Conservation (phyloP, 2,797 vertebrate genomes). For the Melanotaenia parkinsoni region DNA sequence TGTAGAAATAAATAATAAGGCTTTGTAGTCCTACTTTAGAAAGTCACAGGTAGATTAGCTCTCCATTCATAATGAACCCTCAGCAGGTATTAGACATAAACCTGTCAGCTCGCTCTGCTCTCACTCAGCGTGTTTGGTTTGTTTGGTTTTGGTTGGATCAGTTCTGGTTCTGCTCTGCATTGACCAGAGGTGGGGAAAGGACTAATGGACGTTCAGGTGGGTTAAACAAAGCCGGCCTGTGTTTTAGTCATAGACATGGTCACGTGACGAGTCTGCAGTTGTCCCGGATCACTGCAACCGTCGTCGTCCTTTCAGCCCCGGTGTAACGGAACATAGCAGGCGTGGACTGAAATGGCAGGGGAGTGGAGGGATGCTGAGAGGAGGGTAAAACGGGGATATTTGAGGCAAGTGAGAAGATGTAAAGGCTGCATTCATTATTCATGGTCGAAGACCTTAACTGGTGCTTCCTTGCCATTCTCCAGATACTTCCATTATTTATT, state of each 20-base stretch:
- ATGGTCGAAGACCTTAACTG: slow-evolving; percentile 35
- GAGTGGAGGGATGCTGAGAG: slow-evolving; percentile 6
- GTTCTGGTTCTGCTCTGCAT: slow-evolving; percentile 59
- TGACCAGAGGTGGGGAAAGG: neutral
- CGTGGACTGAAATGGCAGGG: slow-evolving; percentile 4
- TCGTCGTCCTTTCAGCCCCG: neutral
- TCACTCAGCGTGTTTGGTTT: slow-evolving; percentile 31
- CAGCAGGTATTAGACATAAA: too few relatives aligned
- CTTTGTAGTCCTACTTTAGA: too few relatives aligned
- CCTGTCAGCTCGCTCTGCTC: neutral
- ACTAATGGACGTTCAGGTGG: neutral
- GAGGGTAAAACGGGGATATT: slow-evolving; percentile 3
- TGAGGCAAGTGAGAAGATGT: slow-evolving; percentile 18
- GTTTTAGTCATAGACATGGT: neutral
- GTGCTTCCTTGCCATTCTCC: slow-evolving; percentile 21
- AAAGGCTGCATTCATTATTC: slow-evolving; percentile 66
- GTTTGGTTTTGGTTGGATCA: slow-evolving; percentile 47
- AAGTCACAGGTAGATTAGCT: too few relatives aligned
- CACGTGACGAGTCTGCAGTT: slow-evolving; percentile 6
- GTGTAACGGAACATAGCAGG: slow-evolving; percentile 16
- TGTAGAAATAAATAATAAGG: too few relatives aligned
- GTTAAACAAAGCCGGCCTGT: neutral
- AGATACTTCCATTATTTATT: neutral
- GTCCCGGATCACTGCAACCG: neutral
- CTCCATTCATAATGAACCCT: too few relatives aligned